Conservation (phyloP, 2,797 vertebrate genomes). For the Semotilus atromaculatus region DNA sequence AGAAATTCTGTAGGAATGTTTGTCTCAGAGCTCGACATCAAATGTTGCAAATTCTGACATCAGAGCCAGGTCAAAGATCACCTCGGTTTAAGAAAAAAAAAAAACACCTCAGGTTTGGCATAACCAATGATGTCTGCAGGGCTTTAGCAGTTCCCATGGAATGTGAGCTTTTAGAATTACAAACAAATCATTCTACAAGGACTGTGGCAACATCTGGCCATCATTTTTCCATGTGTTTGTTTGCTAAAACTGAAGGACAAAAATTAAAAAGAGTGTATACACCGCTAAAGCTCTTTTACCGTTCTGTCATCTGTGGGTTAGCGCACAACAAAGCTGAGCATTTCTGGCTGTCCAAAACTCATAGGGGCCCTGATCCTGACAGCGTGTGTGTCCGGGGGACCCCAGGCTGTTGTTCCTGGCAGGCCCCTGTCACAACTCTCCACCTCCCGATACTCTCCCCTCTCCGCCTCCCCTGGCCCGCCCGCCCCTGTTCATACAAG, state of each 20-base stretch:
- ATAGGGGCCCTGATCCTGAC: slow-evolving; percentile 11
- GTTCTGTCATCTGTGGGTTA: slow-evolving; percentile 44
- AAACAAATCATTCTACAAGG: slow-evolving; percentile 54
- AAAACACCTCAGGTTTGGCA: slow-evolving; percentile 55
- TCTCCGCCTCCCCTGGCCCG: slow-evolving; percentile 3
- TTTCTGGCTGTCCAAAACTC: slow-evolving; percentile 33
- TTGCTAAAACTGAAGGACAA: slow-evolving; percentile 51
- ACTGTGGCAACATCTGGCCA: slow-evolving; percentile 60
- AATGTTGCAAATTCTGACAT: slow-evolving; percentile 53
- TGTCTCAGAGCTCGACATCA: slow-evolving; percentile 51
- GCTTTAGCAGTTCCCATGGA: slow-evolving; percentile 44
- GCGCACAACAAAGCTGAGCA: not conserved
- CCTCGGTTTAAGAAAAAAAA: slow-evolving; percentile 48
- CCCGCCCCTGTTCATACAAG: slow-evolving; percentile 47
- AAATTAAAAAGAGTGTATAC: slow-evolving; percentile 48
- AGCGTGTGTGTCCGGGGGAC: slow-evolving; percentile 43
- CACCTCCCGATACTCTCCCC: slow-evolving; percentile 33
- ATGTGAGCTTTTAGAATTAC: slow-evolving; percentile 51
- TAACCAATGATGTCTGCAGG: slow-evolving; percentile 45
- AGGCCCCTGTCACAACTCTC: slow-evolving; percentile 43
- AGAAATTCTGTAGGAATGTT: slow-evolving; percentile 41
- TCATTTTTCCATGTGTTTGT: slow-evolving; percentile 46
- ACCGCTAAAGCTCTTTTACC: slow-evolving; percentile 45
- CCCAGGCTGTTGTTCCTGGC: slow-evolving; percentile 45
- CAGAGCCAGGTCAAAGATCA: slow-evolving; percentile 60